Percentiles rank a stretch among this genome's conserved stretches.
Evolutionary conservation across 2,797 vertebrate species (phyloP).

Genomic region (Hoplostethus mediterraneus): DNA sequence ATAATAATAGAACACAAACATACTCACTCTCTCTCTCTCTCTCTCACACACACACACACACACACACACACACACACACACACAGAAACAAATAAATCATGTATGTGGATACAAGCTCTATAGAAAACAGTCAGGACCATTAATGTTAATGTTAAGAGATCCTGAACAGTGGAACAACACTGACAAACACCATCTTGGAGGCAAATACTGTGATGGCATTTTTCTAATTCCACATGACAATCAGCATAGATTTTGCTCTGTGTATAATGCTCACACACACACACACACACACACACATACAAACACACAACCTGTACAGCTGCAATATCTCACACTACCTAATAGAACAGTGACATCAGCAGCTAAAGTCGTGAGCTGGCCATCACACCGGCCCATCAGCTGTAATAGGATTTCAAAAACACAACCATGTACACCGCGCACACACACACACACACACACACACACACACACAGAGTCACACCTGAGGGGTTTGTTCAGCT

Average conservation of each 20-base stretch:
- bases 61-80: background rate
- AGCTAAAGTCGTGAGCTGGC: conserved; percentile 38
- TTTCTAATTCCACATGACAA: conserved; percentile 68
- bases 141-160: conserved; percentile 66
- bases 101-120: conserved; percentile 10
- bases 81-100: conserved; percentile 17
- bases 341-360: conserved; percentile 3
- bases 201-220: conserved; percentile 56
- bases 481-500: conserved; percentile 57
- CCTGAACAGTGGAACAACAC: conserved; percentile 42
- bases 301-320: no score
- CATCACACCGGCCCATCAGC: conserved; percentile 60
- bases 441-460: conserved; percentile 3
- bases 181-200: conserved; percentile 65
- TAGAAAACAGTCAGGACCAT: conserved; percentile 39
- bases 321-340: no score
- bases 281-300: conserved; percentile 27
- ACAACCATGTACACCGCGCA: conserved; percentile 27
- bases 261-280: conserved; percentile 46
- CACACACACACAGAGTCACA: conserved; percentile 36
- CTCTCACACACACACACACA: background rate
- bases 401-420: conserved; percentile 68
- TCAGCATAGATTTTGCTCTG: conserved; percentile 51
- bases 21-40: no score
- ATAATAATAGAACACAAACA: conserved; percentile 15